A percentile compares a stretch with the other conserved stretches of the same genome.
These are phyloP conservation scores for Onychostoma macrolepis DNA, from an alignment of 2,113 vertebrate genomes.

Conservation along the genomic window DNA sequence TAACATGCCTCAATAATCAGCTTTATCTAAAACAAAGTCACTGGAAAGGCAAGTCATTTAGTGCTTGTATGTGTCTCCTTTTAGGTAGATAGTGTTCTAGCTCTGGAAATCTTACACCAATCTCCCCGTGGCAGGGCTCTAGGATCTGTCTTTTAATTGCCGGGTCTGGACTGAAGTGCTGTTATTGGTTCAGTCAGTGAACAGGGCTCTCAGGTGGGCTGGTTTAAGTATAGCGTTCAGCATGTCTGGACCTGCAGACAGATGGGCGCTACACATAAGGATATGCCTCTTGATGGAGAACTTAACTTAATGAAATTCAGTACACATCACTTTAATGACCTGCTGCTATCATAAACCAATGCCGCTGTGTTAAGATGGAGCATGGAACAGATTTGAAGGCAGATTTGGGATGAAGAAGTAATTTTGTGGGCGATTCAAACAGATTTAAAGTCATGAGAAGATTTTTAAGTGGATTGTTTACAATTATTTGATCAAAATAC, in stretches of 20 bases:
- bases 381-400: slow-evolving; percentile 38
- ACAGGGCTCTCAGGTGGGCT: slow-evolving; percentile 27
- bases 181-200: slow-evolving; percentile 19
- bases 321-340: slow-evolving; percentile 27
- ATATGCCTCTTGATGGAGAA: slow-evolving; percentile 42
- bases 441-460: slow-evolving; percentile 8
- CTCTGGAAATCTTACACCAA: background rate
- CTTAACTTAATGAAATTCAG: slow-evolving; percentile 43
- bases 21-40: background rate
- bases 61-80: slow-evolving; percentile 27
- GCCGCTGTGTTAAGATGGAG: slow-evolving; percentile 26
- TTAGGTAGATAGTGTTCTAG: slow-evolving; percentile 6
- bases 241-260: slow-evolving; percentile 39
- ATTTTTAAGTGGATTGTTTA: background rate
- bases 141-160: slow-evolving; percentile 22
- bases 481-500: background rate
- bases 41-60: background rate
- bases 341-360: slow-evolving; percentile 31
- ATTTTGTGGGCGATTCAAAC: slow-evolving; percentile 3
- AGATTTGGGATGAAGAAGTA: slow-evolving; percentile 33
- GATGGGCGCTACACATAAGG: slow-evolving; percentile 30
- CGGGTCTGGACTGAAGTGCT: slow-evolving; percentile 8
- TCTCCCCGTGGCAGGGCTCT: background rate
- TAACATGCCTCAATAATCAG: background rate
- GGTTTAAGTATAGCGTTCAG: slow-evolving; percentile 2